Evolutionary conservation across 2,113 vertebrate species (phyloP).

Genomic region (Stictonetta naevosa): DNA sequence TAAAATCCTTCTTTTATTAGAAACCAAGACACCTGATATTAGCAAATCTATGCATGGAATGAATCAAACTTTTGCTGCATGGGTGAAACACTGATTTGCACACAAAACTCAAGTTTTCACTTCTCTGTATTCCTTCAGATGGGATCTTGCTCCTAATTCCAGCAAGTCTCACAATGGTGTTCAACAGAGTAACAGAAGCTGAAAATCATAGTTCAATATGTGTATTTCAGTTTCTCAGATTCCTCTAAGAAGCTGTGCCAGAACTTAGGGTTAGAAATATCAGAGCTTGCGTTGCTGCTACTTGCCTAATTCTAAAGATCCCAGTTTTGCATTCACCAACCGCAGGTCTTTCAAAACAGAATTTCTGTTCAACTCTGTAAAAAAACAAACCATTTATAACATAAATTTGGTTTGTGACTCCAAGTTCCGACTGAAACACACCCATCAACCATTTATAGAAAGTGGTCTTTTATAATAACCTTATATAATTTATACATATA

Average conservation of each 20-base stretch:
- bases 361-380: slow-evolving; percentile 72
- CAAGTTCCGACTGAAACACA: neutral
- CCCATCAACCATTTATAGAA: neutral
- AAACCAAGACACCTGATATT: neutral
- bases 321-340: slow-evolving; percentile 69
- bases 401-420: neutral
- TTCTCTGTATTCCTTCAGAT: neutral
- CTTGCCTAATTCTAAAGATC: slow-evolving; percentile 80
- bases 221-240: neutral
- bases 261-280: neutral
- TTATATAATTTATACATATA: neutral
- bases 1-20: neutral
- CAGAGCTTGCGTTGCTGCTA: neutral
- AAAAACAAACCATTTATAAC: neutral
- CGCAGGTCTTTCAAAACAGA: slow-evolving; percentile 72
- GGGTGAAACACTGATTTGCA: neutral
- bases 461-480: neutral
- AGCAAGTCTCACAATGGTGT: neutral
- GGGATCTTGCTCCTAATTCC: neutral
- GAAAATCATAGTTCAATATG: neutral
- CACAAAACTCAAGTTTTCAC: neutral
- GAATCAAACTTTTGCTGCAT: neutral
- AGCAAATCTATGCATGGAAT: neutral
- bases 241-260: neutral
- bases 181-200: neutral